Conservation (phyloP, 53 echinoderm and acorn worm species). For the Luidia sarsii region DNA sequence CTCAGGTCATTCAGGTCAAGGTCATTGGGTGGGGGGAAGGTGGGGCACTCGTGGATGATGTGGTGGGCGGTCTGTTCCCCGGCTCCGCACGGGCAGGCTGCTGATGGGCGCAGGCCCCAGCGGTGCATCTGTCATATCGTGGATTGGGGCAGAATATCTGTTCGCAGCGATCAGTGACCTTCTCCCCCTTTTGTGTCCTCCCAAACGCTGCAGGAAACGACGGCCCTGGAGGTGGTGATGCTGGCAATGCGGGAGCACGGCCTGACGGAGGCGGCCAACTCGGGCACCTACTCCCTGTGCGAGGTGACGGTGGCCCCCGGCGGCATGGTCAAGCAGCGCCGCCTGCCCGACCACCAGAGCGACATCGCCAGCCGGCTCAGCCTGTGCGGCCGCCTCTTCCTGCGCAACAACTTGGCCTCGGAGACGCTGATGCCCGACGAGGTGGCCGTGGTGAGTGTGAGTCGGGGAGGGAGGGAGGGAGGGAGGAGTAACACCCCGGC, state of each 20-base stretch:
- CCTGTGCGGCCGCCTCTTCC: constrained; percentile 83
- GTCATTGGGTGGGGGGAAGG: too few species aligned
- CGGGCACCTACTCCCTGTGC: constrained; percentile 86
- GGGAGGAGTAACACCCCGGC: too few species aligned
- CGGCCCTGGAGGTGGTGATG: constrained; percentile 94
- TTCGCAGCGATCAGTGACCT: neutral
- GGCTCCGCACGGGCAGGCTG: too few species aligned
- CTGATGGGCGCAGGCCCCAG: too few species aligned
- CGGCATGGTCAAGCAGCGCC: constrained; percentile 89
- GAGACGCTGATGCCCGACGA: constrained; percentile 95
- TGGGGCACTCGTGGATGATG: too few species aligned
- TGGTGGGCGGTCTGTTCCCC: too few species aligned
- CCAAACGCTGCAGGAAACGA: constrained; percentile 96
- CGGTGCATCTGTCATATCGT: too few species aligned
- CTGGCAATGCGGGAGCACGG: constrained; percentile 92
- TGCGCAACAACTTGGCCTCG: constrained; percentile 90
- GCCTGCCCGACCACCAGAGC: constrained; percentile 94
- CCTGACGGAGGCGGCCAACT: constrained; percentile 72
- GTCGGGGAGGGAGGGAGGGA: too few species aligned
- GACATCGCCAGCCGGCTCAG: constrained; percentile 85
- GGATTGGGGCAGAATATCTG: neutral
- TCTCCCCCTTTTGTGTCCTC: neutral
- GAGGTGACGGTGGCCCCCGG: constrained; percentile 94
- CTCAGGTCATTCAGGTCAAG: too few species aligned
- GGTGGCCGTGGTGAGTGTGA: constrained; percentile 97